Evolutionary conservation across 2,797 vertebrate genomes (phyloP), one percentile per base, ranked within the genome.

Genomic region (Channa striata): DNA sequence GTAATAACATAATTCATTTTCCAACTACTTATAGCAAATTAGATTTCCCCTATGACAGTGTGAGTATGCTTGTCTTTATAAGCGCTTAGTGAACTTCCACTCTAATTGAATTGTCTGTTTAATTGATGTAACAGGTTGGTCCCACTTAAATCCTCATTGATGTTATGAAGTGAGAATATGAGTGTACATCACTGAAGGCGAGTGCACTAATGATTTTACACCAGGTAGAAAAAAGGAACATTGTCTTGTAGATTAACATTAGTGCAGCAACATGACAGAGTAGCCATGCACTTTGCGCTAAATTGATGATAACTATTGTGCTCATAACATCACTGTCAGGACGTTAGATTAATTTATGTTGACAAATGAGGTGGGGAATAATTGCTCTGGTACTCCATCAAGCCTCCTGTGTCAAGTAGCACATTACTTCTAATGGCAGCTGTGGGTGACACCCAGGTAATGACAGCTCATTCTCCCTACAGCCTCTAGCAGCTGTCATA

Each of bases 321-420:
- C 25, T 44, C 6, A 8, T 21, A 25, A 30, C 48, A 11, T 59
- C 42, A n/a, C 17, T 53, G 61, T 40, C 47, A 33, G 57, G 23
- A 39, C 52, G 10, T 65, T 43, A 53, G 37, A 53, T 14, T 17
- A 53, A 44, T 62, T 56, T 37, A 43, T 67, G 50, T 39, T 58
- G 65, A 82, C 76, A 52, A 42, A 69, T 39, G 50, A 78, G 59
- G 30, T 61, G 34, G 51, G 50, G 25, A 57, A 70, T 39, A 30
- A 63, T 53, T 47, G 44, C 49, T 1, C 6, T 39, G 54, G 39
- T 2, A 1, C 60, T 44, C 42, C 14, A 3, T 7, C 9, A 11
- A 46, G 30, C 25, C 62, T 54, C 30, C 21, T 25, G 34, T 53
- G 62, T 77, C 47, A 42, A 51, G 63, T 17, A 51, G 33, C 57